These are phyloP conservation scores for Scomber scombrus DNA, from an alignment of 2,113 vertebrate species.

Conservation along the genomic window DNA sequence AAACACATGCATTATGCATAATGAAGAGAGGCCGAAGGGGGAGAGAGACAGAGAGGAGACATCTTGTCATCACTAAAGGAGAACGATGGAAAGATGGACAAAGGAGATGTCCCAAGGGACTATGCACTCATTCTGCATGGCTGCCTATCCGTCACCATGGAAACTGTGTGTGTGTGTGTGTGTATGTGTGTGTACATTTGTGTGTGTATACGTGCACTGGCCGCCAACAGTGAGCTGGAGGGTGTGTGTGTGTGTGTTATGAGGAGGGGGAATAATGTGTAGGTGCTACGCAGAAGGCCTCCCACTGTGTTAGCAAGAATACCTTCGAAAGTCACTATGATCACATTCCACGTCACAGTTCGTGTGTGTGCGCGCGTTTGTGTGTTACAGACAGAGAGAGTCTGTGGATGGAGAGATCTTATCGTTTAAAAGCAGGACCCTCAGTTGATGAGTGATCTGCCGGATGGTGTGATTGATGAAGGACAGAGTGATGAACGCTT, in stretches of 20 bases:
- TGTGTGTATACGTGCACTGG: slow-evolving; percentile 50
- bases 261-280: slow-evolving; percentile 63
- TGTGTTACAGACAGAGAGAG: slow-evolving; percentile 33
- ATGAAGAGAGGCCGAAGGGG: slow-evolving; percentile 65
- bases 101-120: slow-evolving; percentile 82
- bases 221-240: slow-evolving; percentile 59
- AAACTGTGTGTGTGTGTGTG: slow-evolving; percentile 72
- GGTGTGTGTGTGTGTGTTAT: slow-evolving; percentile 57
- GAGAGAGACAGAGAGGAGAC: slow-evolving; percentile 72
- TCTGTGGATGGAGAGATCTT: slow-evolving; percentile 67
- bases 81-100: slow-evolving; percentile 83
- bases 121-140: slow-evolving; percentile 81
- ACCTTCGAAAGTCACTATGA: slow-evolving; percentile 59
- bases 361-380: slow-evolving; percentile 12
- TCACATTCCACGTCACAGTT: slow-evolving; percentile 59
- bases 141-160: slow-evolving; percentile 82
- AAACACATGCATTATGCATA: slow-evolving; percentile 74
- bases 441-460: slow-evolving; percentile 70
- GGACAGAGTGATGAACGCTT: slow-evolving; percentile 76
- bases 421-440: slow-evolving; percentile 70
- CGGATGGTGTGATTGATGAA: slow-evolving; percentile 77
- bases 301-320: slow-evolving; percentile 67
- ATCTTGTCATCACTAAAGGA: slow-evolving; percentile 82
- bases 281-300: slow-evolving; percentile 59
- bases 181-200: background rate